phyloP scores from a whole-genome alignment of 2,797 vertebrate species.

The Danio kyathit region DNA sequence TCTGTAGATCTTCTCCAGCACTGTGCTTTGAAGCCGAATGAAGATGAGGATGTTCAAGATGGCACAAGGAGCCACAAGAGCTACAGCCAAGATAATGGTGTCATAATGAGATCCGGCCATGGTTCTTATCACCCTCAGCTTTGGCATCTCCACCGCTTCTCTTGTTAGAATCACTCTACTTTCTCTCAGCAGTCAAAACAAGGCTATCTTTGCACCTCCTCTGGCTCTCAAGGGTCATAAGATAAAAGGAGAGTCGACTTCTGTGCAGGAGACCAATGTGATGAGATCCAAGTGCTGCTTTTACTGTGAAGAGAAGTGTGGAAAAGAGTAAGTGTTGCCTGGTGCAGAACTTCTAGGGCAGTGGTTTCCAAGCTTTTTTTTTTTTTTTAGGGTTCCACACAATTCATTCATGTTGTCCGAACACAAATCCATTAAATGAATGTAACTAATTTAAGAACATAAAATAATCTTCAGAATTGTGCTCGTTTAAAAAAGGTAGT shows the following conservation, averaged over 20 bases:
- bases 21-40: constrained; percentile 38
- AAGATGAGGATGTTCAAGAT: neutral
- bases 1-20: constrained; percentile 36
- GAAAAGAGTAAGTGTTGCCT: neutral
- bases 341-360: neutral
- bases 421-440: too few species aligned
- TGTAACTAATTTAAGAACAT: too few species aligned
- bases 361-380: too few species aligned
- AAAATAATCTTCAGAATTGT: too few species aligned
- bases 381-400: too few species aligned
- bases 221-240: constrained; percentile 16
- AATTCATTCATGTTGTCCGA: too few species aligned
- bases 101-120: constrained; percentile 51
- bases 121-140: constrained; percentile 13
- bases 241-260: constrained; percentile 20
- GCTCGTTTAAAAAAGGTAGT: too few species aligned
- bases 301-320: neutral
- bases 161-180: constrained; percentile 34
- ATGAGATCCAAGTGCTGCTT: neutral
- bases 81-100: constrained; percentile 42
- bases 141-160: constrained; percentile 24
- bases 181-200: constrained; percentile 36
- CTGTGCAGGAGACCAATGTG: neutral
- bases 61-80: neutral
- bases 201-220: neutral